phyloP scores from a whole-genome alignment of 2,113 vertebrate species.

The Anoplopoma fimbria region DNA sequence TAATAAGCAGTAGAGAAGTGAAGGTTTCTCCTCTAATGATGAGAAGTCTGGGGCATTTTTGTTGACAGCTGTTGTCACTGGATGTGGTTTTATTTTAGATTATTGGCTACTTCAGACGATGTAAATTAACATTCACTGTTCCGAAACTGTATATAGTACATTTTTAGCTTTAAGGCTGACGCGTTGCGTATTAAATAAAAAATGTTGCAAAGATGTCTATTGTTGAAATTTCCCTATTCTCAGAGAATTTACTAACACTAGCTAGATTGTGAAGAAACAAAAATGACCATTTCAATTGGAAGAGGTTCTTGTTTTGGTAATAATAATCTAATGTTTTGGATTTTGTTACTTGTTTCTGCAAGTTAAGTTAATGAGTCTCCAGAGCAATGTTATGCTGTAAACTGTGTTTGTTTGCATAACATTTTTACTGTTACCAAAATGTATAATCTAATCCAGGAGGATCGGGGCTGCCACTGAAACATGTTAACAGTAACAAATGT shows the following conservation, averaged over 20 bases:
- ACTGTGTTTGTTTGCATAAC: background rate
- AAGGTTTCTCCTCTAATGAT: background rate
- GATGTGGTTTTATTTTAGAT: constrained; percentile 8
- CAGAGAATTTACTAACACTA: background rate
- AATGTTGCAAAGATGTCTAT: background rate
- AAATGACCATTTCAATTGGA: background rate
- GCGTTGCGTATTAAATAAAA: background rate
- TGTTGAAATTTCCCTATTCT: background rate
- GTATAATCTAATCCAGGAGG: constrained; percentile 1
- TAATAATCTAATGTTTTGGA: background rate
- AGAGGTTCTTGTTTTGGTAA: background rate
- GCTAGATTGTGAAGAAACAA: background rate
- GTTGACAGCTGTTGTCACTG: constrained; percentile 11
- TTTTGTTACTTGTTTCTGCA: background rate
- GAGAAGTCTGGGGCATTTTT: constrained; percentile 3
- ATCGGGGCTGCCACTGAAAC: background rate
- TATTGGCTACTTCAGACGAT: background rate
- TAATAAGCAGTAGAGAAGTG: constrained; percentile 48
- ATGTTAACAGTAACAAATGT: background rate
- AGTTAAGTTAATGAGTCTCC: background rate
- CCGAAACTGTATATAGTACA: background rate
- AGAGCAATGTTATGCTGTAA: background rate
- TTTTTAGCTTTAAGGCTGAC: background rate
- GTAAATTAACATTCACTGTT: background rate
- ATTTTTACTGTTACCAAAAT: background rate